A percentile compares a stretch with the other conserved stretches of the same genome.
Conservation (phyloP, 2,113 vertebrate genomes). For the Halcyon malimbica region DNA sequence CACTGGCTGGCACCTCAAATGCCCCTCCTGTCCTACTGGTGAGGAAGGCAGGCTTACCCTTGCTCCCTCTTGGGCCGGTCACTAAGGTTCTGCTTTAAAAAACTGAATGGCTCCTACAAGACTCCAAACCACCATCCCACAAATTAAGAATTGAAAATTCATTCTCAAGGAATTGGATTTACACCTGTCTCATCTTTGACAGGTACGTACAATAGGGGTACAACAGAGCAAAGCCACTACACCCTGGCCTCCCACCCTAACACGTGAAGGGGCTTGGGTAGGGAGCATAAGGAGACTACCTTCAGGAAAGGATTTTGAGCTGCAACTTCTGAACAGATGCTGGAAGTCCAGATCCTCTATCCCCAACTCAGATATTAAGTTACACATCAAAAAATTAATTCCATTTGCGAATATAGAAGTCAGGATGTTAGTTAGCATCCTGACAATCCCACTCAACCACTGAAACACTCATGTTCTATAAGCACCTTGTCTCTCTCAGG, state of each 20-base stretch:
- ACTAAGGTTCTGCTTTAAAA: background rate
- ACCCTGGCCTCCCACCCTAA: background rate
- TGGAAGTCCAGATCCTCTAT: background rate
- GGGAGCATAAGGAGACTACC: background rate
- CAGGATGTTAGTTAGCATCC: constrained; percentile 13
- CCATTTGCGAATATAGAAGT: background rate
- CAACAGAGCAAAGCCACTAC: background rate
- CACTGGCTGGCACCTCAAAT: background rate
- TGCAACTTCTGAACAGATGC: background rate
- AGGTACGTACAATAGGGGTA: background rate
- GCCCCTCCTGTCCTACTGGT: background rate
- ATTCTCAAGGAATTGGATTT: background rate
- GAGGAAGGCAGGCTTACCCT: background rate
- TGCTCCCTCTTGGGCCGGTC: background rate
- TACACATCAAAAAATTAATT: constrained; percentile 22
- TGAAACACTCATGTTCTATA: background rate
- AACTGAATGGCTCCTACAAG: background rate
- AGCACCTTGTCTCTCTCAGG: background rate
- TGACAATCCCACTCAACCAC: background rate
- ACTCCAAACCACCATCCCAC: background rate
- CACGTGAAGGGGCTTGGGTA: background rate
- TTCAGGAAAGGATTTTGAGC: background rate
- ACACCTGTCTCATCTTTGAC: background rate
- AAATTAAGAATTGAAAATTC: background rate
- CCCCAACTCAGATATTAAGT: background rate